Conservation (phyloP, 2,888 invertebrate genomes). For the Philhelius pedissequus region DNA sequence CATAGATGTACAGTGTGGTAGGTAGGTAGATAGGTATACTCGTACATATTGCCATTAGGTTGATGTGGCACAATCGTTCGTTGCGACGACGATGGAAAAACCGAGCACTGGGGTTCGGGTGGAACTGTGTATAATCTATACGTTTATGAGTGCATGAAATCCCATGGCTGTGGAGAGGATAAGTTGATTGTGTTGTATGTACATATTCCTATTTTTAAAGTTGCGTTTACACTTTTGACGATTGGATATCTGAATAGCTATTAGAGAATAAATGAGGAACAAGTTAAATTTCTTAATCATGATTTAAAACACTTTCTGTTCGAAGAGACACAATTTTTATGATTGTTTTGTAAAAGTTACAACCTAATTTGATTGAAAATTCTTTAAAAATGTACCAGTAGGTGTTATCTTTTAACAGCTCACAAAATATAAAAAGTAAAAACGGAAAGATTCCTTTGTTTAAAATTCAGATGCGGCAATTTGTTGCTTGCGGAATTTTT, state of each 20-base stretch:
- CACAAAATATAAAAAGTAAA: too few species aligned
- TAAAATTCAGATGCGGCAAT: too few species aligned
- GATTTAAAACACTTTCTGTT: too few species aligned
- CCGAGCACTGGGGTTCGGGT: slow-evolving; percentile 37
- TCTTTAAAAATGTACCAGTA: too few species aligned
- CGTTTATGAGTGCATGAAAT: slow-evolving; percentile 62
- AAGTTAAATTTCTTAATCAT: too few species aligned
- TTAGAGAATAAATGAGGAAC: background rate
- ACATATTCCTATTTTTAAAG: slow-evolving; percentile 10
- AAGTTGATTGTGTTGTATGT: slow-evolving; percentile 42
- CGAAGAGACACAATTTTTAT: too few species aligned
- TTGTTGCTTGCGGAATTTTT: too few species aligned
- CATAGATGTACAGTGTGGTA: background rate
- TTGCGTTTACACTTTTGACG: slow-evolving; percentile 27
- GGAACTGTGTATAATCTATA: slow-evolving; percentile 39
- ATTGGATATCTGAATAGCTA: background rate
- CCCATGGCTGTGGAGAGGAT: slow-evolving; percentile 33
- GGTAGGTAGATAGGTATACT: background rate
- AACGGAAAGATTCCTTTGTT: too few species aligned
- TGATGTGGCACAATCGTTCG: slow-evolving; percentile 48
- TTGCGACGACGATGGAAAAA: slow-evolving; percentile 31
- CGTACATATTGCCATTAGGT: slow-evolving; percentile 33
- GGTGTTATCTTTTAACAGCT: too few species aligned
- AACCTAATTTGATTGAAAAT: too few species aligned
- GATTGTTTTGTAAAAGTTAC: too few species aligned